Evolutionary conservation across 2,113 vertebrate genomes (phyloP), one percentile per base, ranked within the genome.

Genomic region (Donacobius atricapilla): DNA sequence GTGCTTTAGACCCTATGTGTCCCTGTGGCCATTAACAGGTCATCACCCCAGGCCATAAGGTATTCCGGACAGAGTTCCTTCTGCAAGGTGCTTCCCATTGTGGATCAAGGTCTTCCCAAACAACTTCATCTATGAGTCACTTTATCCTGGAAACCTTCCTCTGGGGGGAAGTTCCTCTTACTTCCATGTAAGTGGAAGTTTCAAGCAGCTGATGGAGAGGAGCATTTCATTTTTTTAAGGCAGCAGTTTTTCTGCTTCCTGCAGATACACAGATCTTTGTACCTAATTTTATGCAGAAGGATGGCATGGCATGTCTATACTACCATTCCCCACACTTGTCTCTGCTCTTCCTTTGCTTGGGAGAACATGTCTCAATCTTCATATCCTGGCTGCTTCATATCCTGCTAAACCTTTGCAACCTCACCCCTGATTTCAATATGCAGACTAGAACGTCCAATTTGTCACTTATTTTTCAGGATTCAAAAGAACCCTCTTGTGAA

Each of bases 151-250:
- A 82, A 81, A 27, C 3, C 33, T 73, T 71, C 22, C 16, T 76
- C 56, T 80, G 27, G 21, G 14, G 7, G 27, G 7, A 83, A 66
- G 13, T 51, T 54, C n/a, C n/a, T n/a, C n/a, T n/a, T n/a, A n/a
- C n/a, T n/a, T n/a, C n/a, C 21, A 70, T 1, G 0, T 28, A 70
- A 70, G 47, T 4, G 1, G 24, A 77, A 47, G 5, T 18, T 47
- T 57, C 48, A 35, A 61, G 39, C 20, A 83, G 56, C 12, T 13
- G 1, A 37, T 42, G 23, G 27, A 89, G 5, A 70, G 5, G 15
- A 63, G 6, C 0, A 0, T 58, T 89, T 65, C 0, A 31, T 44
- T 71, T 69, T 44, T 58, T 50, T 45, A 44, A 44, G 25, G 30
- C 30, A 64, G 44, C 25, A 37, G 17, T 80, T 85, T 84, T 30